Evolutionary conservation across 2,888 invertebrate genomes (phyloP).

Genomic region (Phaedon cochleariae): DNA sequence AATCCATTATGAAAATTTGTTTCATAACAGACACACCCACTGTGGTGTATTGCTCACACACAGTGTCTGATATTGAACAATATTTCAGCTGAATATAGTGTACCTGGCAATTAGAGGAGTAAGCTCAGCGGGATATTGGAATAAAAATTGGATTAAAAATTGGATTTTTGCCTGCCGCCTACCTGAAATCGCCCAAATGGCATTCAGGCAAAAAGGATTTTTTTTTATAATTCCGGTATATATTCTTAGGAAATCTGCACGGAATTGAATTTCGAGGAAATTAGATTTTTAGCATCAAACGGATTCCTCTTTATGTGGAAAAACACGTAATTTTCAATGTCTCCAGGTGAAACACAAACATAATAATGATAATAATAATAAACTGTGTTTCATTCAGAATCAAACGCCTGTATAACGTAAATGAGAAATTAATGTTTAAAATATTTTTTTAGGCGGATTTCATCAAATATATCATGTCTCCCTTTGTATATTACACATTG

Average conservation of each 20-base stretch:
- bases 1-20: conserved; percentile 31
- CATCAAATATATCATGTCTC: no score
- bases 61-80: conserved; percentile 29
- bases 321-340: not conserved
- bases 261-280: not conserved
- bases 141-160: conserved; percentile 21
- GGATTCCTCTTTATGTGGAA: not conserved
- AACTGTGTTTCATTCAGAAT: no score
- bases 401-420: no score
- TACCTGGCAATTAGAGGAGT: conserved; percentile 22
- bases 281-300: not conserved
- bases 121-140: conserved; percentile 19
- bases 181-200: not conserved
- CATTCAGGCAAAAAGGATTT: not conserved
- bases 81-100: conserved; percentile 28
- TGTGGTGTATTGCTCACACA: conserved; percentile 25
- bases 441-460: no score
- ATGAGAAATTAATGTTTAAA: no score
- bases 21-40: conserved; percentile 32
- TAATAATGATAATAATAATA: no score
- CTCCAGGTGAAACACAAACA: no score
- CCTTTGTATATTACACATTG: no score
- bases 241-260: not conserved
- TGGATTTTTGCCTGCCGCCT: not conserved
- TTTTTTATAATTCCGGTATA: not conserved